Evolutionary conservation across 2,888 invertebrate genomes (phyloP).

Genomic region (Cheilosia grossa): DNA sequence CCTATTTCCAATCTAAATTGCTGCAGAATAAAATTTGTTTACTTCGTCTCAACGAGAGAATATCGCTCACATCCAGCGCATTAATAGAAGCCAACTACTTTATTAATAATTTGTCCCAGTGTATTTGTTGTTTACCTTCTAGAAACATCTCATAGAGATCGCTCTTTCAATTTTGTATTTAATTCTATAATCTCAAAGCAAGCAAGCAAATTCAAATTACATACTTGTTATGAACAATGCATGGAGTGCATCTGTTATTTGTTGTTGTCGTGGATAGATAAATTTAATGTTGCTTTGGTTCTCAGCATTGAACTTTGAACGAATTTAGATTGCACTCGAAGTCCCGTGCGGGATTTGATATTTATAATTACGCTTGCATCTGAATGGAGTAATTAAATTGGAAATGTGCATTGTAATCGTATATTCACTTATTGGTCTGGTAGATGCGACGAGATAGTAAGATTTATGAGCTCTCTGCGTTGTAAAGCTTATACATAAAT

Average conservation of each 20-base stretch:
- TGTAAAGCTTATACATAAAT: too few species aligned
- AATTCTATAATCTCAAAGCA: constrained; percentile 9
- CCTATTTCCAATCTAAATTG: not conserved
- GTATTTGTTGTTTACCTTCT: not conserved
- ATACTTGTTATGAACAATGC: not conserved
- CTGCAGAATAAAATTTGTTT: constrained; percentile 7
- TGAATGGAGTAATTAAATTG: not conserved
- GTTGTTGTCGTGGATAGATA: not conserved
- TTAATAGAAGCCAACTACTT: not conserved
- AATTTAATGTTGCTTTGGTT: not conserved
- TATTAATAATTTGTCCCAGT: constrained; percentile 3
- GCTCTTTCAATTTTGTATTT: not conserved
- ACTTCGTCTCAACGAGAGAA: not conserved
- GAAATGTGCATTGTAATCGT: too few species aligned
- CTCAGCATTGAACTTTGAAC: constrained; percentile 11
- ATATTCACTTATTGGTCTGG: too few species aligned
- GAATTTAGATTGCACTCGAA: not conserved
- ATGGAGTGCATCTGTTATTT: not conserved
- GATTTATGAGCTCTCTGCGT: not conserved
- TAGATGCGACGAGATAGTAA: not conserved
- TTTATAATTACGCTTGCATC: not conserved
- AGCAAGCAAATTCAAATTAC: constrained; percentile 8
- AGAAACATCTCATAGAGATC: not conserved
- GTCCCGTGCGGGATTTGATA: constrained; percentile 4
- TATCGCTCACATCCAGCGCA: not conserved